These are phyloP conservation scores for Tethya wilhelma DNA, from an alignment of 37 sponge, comb jelly and placozoan genomes.

Conservation along the genomic window DNA sequence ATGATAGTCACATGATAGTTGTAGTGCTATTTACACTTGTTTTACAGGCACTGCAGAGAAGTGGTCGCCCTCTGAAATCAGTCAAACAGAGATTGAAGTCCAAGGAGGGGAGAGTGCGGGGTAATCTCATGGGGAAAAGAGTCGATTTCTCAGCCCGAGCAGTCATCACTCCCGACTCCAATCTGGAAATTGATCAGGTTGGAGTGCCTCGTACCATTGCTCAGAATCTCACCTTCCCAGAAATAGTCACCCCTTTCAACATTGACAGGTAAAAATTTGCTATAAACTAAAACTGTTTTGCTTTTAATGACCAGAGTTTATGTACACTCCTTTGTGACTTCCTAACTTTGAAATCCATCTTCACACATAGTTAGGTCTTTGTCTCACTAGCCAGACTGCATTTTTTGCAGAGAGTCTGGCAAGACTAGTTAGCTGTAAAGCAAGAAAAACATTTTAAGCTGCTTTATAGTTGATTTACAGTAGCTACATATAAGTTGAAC, in stretches of 20 bases:
- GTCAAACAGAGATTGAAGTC: conserved; percentile 96
- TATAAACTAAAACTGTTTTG: no score
- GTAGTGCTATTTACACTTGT: no score
- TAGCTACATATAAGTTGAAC: no score
- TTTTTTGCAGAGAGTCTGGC: no score
- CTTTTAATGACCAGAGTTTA: no score
- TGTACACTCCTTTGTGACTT: no score
- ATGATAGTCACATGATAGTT: background rate
- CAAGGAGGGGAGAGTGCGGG: conserved; percentile 98
- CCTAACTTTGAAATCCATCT: no score
- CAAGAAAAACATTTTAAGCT: no score
- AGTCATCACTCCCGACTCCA: conserved; percentile 98
- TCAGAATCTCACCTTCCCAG: conserved; percentile 98
- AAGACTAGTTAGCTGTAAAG: no score
- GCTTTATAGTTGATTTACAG: no score
- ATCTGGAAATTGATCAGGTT: conserved; percentile 95
- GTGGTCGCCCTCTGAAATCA: conserved; percentile 96
- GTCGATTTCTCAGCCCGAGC: conserved; percentile 99
- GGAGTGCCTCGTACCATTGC: conserved; percentile 97
- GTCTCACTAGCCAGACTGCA: no score
- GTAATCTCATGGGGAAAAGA: conserved; percentile 99
- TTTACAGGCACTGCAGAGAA: conserved; percentile 86
- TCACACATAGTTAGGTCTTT: no score
- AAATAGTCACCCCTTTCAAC: conserved; percentile 98
- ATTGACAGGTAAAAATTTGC: conserved; percentile 94